Conservation (phyloP, 1,140 invertebrate species). For the Drosophila bocqueti region DNA sequence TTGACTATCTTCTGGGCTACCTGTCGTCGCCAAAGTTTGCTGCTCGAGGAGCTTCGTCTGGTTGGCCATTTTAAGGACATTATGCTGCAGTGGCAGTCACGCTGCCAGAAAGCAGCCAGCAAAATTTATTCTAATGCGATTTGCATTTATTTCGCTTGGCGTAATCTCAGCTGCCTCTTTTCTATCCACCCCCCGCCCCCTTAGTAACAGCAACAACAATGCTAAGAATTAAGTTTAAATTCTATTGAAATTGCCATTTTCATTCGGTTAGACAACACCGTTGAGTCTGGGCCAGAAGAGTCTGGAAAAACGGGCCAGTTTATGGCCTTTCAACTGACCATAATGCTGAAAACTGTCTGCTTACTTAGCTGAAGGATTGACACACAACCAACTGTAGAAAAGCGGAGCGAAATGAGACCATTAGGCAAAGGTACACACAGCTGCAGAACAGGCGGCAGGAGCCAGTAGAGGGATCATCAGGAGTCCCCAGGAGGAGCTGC, state of each 20-base stretch:
- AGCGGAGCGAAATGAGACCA: constrained; percentile 35
- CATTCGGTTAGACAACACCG: constrained; percentile 35
- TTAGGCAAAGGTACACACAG: constrained; percentile 61
- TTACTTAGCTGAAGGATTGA: constrained; percentile 67
- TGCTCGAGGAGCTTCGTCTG: constrained; percentile 18
- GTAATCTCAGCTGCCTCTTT: constrained; percentile 30
- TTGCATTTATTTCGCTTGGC: constrained; percentile 77
- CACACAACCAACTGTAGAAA: constrained; percentile 21
- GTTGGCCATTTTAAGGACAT: constrained; percentile 66
- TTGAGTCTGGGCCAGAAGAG: not conserved
- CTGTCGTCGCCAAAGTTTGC: constrained; percentile 71
- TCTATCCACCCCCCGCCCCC: not conserved
- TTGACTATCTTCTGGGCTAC: constrained; percentile 59
- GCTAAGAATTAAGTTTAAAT: constrained; percentile 58
- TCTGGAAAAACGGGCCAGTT: constrained; percentile 38
- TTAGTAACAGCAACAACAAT: constrained; percentile 30
- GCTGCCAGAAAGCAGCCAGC: constrained; percentile 23
- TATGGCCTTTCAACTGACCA: constrained; percentile 58
- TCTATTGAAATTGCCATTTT: constrained; percentile 69
- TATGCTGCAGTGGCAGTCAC: constrained; percentile 60
- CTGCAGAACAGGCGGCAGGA: constrained; percentile 3
- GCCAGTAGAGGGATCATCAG: constrained; percentile 12
- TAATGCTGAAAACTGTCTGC: constrained; percentile 71
- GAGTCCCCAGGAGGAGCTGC: not conserved
- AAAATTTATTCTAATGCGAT: constrained; percentile 80